These are phyloP conservation scores for Prionailurus bengalensis DNA, from an alignment of 2,113 vertebrate genomes.

Conservation along the genomic window DNA sequence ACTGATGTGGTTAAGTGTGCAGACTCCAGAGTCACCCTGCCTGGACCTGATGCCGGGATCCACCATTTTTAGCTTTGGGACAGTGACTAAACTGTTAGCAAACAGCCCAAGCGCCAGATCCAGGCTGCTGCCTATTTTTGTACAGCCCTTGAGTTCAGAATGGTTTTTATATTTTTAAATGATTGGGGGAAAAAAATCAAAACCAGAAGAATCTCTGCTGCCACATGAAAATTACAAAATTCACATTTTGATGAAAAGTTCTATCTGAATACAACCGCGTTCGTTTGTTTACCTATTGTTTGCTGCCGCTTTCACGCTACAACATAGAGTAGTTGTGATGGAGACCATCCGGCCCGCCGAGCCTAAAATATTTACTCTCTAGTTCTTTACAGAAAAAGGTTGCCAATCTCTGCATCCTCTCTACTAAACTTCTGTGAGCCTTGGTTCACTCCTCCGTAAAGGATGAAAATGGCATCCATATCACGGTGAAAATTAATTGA, in stretches of 20 bases:
- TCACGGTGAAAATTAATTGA: background rate
- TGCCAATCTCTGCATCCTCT: background rate
- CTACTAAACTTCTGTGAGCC: background rate
- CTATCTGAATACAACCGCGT: background rate
- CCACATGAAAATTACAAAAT: background rate
- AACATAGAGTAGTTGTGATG: background rate
- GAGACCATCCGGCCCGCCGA: background rate
- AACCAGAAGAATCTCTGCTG: background rate
- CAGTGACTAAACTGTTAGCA: background rate
- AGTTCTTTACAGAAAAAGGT: background rate
- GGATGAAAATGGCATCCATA: background rate
- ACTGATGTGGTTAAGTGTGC: background rate
- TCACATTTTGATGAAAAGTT: background rate
- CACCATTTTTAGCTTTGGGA: background rate
- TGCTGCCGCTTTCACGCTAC: background rate
- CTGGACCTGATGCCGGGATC: too few relatives aligned
- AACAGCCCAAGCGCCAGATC: background rate
- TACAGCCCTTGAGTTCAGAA: background rate
- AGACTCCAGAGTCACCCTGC: background rate
- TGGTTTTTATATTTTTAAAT: conserved; percentile 14
- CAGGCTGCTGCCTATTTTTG: background rate
- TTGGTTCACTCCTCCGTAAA: background rate
- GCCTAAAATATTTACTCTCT: background rate
- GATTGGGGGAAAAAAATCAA: background rate
- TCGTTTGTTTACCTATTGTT: background rate